Conservation (phyloP, 2,797 vertebrate genomes). For the Champsocephalus gunnari region DNA sequence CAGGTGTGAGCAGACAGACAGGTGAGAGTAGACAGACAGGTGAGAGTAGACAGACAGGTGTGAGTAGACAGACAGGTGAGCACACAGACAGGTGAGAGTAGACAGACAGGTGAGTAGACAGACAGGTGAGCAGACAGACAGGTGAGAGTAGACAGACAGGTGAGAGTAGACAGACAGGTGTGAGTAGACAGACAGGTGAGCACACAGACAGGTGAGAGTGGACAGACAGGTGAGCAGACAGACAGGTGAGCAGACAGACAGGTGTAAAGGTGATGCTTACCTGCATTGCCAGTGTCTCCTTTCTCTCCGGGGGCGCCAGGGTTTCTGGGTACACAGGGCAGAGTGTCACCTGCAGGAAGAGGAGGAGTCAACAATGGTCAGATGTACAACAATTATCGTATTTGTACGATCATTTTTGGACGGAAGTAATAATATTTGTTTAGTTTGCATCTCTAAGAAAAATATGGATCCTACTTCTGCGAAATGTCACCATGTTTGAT, state of each 20-base stretch:
- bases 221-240: background rate
- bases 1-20: too few relatives aligned
- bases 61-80: too few relatives aligned
- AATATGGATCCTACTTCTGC: too few relatives aligned
- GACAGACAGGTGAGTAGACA: too few relatives aligned
- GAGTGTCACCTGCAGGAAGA: constrained; percentile 70
- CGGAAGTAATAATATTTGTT: background rate
- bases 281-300: constrained; percentile 74
- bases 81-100: too few relatives aligned
- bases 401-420: too few relatives aligned
- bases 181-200: background rate
- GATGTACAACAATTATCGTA: too few relatives aligned
- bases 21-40: too few relatives aligned
- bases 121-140: background rate
- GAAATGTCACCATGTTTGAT: too few relatives aligned
- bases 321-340: constrained; percentile 62
- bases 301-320: constrained; percentile 72
- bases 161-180: background rate
- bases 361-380: background rate
- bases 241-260: background rate
- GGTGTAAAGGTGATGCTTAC: constrained; percentile 49
- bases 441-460: too few relatives aligned
- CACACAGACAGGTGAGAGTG: background rate
- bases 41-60: background rate
- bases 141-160: background rate